Conservation (phyloP, 1,140 invertebrate genomes). For the Aphaenogaster ashmeadi region DNA sequence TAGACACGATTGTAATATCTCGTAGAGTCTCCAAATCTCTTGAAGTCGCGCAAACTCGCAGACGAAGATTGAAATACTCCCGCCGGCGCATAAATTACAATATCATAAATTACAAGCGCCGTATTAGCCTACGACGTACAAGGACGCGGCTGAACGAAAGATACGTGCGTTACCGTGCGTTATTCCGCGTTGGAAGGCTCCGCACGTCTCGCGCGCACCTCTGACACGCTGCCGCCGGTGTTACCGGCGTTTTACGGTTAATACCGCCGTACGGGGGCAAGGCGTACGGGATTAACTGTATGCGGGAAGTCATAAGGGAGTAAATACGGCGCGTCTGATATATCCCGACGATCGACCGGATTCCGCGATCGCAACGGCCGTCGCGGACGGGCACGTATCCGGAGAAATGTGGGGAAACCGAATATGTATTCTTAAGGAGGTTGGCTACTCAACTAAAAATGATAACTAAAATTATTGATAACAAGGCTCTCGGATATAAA, state of each 20-base stretch:
- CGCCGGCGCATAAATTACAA: constrained; percentile 23
- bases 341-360: constrained; percentile 62
- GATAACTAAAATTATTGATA: no score
- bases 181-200: constrained; percentile 4
- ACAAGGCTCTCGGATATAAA: no score
- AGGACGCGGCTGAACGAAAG: constrained; percentile 28
- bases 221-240: constrained; percentile 1
- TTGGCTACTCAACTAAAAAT: no score
- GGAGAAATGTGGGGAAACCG: constrained; percentile 42
- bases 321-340: constrained; percentile 42
- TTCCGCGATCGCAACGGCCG: constrained; percentile 63
- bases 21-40: not conserved
- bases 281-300: constrained; percentile 39
- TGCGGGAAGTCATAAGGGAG: constrained; percentile 40
- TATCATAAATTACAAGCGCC: constrained; percentile 6
- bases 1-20: not conserved
- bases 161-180: not conserved
- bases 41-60: not conserved
- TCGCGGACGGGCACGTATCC: constrained; percentile 51
- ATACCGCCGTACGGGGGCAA: not conserved
- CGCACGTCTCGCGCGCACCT: constrained; percentile 2
- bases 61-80: not conserved
- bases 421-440: not conserved
- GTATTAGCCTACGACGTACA: not conserved
- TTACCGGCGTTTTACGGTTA: constrained; percentile 48